Evolutionary conservation across 1,140 invertebrate species (phyloP).

Genomic region (Campoletis sonorensis): DNA sequence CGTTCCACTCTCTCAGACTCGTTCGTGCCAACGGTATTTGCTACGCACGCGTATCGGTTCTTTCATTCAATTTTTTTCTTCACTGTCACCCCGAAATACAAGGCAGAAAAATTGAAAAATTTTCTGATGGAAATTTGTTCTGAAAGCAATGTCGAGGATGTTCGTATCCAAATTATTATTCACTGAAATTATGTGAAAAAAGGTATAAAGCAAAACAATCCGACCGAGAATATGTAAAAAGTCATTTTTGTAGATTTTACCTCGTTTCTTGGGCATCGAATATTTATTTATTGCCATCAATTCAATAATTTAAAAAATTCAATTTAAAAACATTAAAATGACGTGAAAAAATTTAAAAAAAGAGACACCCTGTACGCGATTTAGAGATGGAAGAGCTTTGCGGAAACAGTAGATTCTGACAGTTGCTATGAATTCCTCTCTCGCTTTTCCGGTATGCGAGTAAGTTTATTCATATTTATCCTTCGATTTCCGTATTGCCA

Average conservation of each 20-base stretch:
- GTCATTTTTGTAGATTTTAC: too few species aligned
- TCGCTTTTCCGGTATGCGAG: conserved; percentile 35
- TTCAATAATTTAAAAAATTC: too few species aligned
- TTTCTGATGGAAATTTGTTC: too few species aligned
- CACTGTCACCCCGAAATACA: neutral
- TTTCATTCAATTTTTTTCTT: neutral
- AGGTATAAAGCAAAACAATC: too few species aligned
- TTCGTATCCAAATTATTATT: too few species aligned
- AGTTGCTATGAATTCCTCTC: conserved; percentile 41
- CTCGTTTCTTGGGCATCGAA: too few species aligned
- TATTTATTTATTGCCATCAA: too few species aligned
- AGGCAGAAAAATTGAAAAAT: neutral
- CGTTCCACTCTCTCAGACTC: neutral
- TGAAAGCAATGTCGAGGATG: too few species aligned
- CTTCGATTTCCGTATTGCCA: conserved; percentile 44
- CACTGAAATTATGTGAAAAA: too few species aligned
- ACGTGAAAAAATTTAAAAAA: neutral
- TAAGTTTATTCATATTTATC: conserved; percentile 43
- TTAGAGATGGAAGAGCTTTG: neutral
- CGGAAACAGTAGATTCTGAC: conserved; percentile 27
- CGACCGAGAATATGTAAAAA: too few species aligned
- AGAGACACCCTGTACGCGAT: neutral
- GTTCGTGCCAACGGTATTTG: neutral
- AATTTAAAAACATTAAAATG: too few species aligned
- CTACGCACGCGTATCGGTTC: neutral